Base-by-base conservation (phyloP, 2,888 invertebrate genomes). In the Nephrotoma appendiculata region DNA sequence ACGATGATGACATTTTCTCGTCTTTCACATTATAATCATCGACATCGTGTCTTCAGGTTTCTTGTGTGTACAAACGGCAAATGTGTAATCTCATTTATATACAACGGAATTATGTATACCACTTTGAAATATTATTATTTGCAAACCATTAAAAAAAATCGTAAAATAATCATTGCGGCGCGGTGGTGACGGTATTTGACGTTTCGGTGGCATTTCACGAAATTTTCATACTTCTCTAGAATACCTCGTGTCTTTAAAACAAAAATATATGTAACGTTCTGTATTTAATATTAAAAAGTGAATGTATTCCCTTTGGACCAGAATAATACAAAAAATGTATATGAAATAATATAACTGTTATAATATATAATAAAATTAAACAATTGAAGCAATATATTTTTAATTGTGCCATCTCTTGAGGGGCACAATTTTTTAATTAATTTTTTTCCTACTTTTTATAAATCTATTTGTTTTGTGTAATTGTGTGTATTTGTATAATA, bases 361-460 rank as follows among this genome's bases (percentile, higher is more conserved):
- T 31, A 3, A 71, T 31, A 71, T 19, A 71, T 19, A 84, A 84
- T 42, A 84, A 84, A 84, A 43, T 84, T 43, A 84, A 84, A 84
- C 84, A 84, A 84, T 84, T 84, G 84, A 84, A 84, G 84, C 84
- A 84, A 84, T 84, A 84, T 84, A 84, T 42, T 84, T 84, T 84
- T 84, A 84, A 84, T 84, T 84, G 84, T 84, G 84, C 84, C 84
- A 84, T 84, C 84, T 84, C 84, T 84, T 42, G 42, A 43, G 84
- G 84, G 84, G 12, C 43, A 42, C 43, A 42, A 42, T 84, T 84
- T 84, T 48, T 84, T 84, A 84, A 84, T 84, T 84, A 84, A 84
- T 84, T 48, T 48, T 71, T 71, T 52, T 71, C 31, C 71, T 71
- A 71, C 31, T 71, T 31, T 31, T 71, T 9, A 71, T 71, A 31